Evolutionary conservation across 2,888 invertebrate species (phyloP), one percentile per base, ranked within the genome.

Genomic region (Scaptomyza cyrtandrae): DNA sequence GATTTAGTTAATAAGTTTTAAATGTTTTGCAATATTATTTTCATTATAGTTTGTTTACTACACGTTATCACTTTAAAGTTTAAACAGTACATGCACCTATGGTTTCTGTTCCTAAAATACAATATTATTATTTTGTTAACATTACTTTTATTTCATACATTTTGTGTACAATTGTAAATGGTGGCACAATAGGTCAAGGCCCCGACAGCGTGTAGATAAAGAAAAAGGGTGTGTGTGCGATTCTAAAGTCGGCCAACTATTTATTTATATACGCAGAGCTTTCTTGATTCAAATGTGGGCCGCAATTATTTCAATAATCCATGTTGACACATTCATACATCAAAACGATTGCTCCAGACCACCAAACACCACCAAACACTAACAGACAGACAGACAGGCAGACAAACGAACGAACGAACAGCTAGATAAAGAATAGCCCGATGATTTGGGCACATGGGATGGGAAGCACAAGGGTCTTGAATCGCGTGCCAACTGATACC

Each of bases 241-340:
- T 35, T 35, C 46, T n/a, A 46, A 54, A 70, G 60, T 55, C n/a
- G 43, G 37, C 19, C 44, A 53, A 33, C 52, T 45, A 29, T 43
- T 48, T 57, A 54, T 55, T 72, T 60, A 55, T 65, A 43, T 19
- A 39, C 35, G 50, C 33, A 45, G 64, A 56, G 41, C 56, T 53
- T 50, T 49, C 24, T 46, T 61, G 57, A 55, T 52, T 56, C 55
- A 59, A 78, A 80, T 77, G 71, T 81, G 81, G 70, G 77, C 65
- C 77, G 66, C 72, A 71, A 68, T 43, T 64, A 75, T 56, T 78
- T 87, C 54, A 73, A 85, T 78, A 85, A 87, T 75, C 64, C 73
- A 77, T 59, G 73, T 63, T 43, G 78, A 59, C 77, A 62, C 11
- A 62, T 57, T 54, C 49, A 54, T 69, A 52, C 57, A 41, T 69